phyloP scores from a whole-genome alignment of 2,797 vertebrate genomes.

The Poecilia gillii region DNA sequence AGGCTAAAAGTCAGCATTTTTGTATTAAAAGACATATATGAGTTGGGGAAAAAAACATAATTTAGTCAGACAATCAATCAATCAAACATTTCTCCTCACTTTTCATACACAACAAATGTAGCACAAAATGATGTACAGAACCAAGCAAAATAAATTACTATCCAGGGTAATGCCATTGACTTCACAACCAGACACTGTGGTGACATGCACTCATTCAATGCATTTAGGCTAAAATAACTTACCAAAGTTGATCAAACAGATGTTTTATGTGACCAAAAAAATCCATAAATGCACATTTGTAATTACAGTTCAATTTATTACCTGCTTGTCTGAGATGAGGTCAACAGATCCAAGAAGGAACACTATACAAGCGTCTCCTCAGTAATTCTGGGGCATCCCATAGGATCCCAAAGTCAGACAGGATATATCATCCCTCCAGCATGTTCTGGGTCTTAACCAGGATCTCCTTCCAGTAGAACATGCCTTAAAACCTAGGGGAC shows the following conservation, averaged over 20 bases:
- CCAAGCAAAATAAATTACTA: not conserved
- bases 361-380: not conserved
- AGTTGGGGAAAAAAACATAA: not conserved
- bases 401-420: not conserved
- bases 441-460: too few species aligned
- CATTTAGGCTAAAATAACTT: not conserved
- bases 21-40: not conserved
- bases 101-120: not conserved
- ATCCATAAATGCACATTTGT: not conserved
- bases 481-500: too few species aligned
- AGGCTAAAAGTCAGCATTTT: not conserved
- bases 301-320: not conserved
- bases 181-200: not conserved
- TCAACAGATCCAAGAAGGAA: not conserved
- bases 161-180: not conserved
- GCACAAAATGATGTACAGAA: too few species aligned
- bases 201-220: not conserved
- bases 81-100: not conserved
- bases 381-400: not conserved
- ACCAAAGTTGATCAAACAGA: not conserved
- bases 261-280: not conserved
- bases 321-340: not conserved
- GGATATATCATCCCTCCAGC: too few species aligned
- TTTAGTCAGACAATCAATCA: not conserved
- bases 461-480: too few species aligned